phyloP scores from a whole-genome alignment of 2,797 vertebrate genomes.

The Halcyon chelicuti region DNA sequence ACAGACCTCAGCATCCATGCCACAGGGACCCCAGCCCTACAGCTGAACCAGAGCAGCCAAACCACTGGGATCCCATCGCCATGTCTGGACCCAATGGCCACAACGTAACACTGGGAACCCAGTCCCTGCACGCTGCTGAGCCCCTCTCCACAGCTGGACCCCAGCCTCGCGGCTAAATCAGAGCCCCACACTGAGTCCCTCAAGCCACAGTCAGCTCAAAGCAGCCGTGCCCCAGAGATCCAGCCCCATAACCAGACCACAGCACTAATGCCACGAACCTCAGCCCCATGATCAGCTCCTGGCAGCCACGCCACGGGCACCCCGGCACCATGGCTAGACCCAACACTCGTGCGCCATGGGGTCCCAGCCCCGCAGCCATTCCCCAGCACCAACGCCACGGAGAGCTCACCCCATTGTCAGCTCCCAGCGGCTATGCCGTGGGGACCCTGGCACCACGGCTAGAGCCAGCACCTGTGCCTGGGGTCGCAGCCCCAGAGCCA shows the following conservation, averaged over 20 bases:
- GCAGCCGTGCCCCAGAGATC: background rate
- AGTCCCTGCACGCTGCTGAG: background rate
- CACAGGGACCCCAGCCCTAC: background rate
- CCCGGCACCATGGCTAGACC: background rate
- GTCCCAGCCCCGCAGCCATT: background rate
- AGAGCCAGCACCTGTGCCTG: background rate
- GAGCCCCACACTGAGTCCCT: background rate
- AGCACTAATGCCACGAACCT: background rate
- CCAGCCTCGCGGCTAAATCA: background rate
- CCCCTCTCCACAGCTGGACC: accelerated
- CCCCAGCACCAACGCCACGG: background rate
- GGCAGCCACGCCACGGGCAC: background rate
- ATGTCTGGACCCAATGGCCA: background rate
- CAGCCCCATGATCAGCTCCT: background rate
- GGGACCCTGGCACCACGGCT: background rate
- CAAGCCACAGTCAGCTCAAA: background rate
- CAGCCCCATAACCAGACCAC: background rate
- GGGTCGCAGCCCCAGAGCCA: background rate
- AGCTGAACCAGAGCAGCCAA: background rate
- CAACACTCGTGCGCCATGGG: background rate
- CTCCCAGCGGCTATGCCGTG: background rate
- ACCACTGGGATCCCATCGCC: background rate
- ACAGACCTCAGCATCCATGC: background rate
- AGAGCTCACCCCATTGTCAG: background rate
- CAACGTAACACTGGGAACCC: background rate